Conservation (phyloP, 2,888 invertebrate genomes). For the Ptychoptera contaminata region DNA sequence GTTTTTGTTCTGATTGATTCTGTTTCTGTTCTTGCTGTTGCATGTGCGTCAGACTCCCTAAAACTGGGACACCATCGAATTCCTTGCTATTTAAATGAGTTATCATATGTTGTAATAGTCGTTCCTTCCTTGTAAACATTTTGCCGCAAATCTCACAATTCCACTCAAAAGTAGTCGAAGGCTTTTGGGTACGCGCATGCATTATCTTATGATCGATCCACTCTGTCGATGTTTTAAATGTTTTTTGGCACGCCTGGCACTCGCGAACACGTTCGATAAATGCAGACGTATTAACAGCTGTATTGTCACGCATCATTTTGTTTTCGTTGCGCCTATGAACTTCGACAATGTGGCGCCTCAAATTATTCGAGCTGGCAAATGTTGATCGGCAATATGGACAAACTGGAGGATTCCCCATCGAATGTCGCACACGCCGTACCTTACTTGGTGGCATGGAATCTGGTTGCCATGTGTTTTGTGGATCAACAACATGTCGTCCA, state of each 20-base stretch:
- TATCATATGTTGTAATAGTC: slow-evolving; percentile 28
- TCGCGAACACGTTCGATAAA: slow-evolving; percentile 23
- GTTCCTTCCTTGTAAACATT: slow-evolving; percentile 29
- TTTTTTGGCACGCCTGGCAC: slow-evolving; percentile 24
- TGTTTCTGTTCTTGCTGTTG: no score
- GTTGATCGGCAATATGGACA: slow-evolving; percentile 30
- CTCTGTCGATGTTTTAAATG: slow-evolving; percentile 23
- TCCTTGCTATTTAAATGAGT: slow-evolving; percentile 25
- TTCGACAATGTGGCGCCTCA: slow-evolving; percentile 29
- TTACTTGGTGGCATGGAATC: slow-evolving; percentile 7
- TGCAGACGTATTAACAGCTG: slow-evolving; percentile 22
- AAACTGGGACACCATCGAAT: slow-evolving; percentile 9
- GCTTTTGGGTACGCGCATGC: slow-evolving; percentile 25
- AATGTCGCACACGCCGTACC: slow-evolving; percentile 5
- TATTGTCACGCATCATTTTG: slow-evolving; percentile 17
- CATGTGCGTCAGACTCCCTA: slow-evolving; percentile 4
- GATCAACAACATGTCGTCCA: slow-evolving; percentile 14
- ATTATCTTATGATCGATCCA: slow-evolving; percentile 30
- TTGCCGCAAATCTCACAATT: slow-evolving; percentile 30
- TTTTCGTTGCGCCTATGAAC: slow-evolving; percentile 20
- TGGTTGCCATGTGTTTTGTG: slow-evolving; percentile 11
- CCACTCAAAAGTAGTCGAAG: slow-evolving; percentile 30
- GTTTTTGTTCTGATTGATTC: background rate
- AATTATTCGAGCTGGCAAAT: slow-evolving; percentile 30
- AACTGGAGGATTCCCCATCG: slow-evolving; percentile 10